phyloP scores from a whole-genome alignment of 1,140 invertebrate species.

The Drosophila ohnishii region DNA sequence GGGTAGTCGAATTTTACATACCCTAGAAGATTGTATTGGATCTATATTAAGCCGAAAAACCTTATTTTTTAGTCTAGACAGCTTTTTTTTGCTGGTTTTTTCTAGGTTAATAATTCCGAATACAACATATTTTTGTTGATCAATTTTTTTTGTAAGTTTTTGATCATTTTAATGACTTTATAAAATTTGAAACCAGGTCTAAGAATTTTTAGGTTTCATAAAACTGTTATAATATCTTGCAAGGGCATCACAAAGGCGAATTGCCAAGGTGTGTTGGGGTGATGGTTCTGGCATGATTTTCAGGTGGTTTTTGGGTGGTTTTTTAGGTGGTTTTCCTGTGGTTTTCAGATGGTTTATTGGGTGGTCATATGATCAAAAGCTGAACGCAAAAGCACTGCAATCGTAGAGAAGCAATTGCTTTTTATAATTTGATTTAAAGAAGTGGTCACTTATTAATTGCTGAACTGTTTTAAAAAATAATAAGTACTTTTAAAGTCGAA shows the following conservation, averaged over 20 bases:
- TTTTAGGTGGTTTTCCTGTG: background rate
- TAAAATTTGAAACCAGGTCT: no score
- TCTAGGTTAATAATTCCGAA: no score
- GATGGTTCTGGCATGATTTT: background rate
- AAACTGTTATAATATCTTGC: background rate
- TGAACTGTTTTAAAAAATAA: background rate
- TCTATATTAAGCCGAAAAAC: background rate
- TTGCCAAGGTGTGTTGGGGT: background rate
- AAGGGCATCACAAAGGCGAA: background rate
- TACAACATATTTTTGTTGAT: no score
- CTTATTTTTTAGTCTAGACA: no score
- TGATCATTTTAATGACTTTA: no score
- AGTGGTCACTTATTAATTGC: background rate
- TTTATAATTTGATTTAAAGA: background rate
- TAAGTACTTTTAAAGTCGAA: background rate
- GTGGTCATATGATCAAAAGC: conserved; percentile 6
- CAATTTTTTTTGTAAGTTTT: no score
- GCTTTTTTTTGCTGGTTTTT: no score
- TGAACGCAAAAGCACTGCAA: background rate
- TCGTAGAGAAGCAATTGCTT: background rate
- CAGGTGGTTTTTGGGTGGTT: background rate
- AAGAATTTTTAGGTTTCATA: background rate
- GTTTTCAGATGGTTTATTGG: conserved; percentile 5
- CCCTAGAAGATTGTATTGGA: background rate
- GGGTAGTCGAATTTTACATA: background rate